Conservation (phyloP, 2,113 vertebrate species). For the Pogonocichla stellata region DNA sequence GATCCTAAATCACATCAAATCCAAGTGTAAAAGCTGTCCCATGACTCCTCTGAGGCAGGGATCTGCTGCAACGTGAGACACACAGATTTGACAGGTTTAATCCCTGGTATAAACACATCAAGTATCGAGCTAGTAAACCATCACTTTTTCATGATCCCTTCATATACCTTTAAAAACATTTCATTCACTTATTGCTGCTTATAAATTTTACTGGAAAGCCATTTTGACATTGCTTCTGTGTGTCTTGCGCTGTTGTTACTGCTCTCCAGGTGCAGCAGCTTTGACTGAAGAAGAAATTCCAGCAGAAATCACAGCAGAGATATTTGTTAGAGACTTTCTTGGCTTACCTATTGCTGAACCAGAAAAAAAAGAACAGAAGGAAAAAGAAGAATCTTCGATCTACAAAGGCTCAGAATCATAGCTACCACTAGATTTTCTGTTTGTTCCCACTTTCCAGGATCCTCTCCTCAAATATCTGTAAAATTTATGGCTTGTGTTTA, state of each 20-base stretch:
- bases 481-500: background rate
- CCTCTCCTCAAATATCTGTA: background rate
- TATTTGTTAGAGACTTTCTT: slow-evolving; percentile 82
- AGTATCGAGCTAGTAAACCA: background rate
- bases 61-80: background rate
- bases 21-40: background rate
- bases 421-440: background rate
- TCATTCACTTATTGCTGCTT: background rate
- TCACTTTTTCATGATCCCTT: background rate
- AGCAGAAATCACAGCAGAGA: slow-evolving; percentile 80
- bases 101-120: background rate
- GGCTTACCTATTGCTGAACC: slow-evolving; percentile 71
- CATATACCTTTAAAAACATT: background rate
- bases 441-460: background rate
- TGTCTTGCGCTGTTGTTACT: background rate
- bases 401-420: background rate
- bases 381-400: background rate
- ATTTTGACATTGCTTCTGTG: background rate
- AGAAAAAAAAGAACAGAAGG: background rate
- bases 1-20: background rate
- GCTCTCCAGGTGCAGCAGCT: slow-evolving; percentile 67
- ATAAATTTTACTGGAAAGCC: background rate
- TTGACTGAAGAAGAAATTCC: slow-evolving; percentile 80
- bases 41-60: background rate
- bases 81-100: background rate